Conservation (phyloP, 1,140 invertebrate species). For the Tetranychus cinnabarinus region DNA sequence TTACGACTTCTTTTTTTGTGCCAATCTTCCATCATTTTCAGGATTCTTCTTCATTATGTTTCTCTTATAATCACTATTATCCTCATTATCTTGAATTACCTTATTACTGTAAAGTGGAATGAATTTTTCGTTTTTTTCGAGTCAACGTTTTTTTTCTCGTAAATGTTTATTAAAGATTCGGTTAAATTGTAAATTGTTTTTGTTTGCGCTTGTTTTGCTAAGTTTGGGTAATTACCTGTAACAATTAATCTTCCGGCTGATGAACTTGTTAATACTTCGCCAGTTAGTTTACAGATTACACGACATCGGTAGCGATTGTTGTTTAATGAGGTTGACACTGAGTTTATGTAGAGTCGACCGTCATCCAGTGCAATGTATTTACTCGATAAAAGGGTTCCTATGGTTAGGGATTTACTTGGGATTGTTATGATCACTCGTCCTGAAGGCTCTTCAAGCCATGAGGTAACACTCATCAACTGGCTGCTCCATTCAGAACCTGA, state of each 20-base stretch:
- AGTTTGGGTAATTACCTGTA: conserved; percentile 10
- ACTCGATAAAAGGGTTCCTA: background rate
- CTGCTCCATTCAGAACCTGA: conserved; percentile 47
- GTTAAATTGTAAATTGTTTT: too few species aligned
- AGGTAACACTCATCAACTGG: conserved; percentile 53
- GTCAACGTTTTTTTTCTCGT: too few species aligned
- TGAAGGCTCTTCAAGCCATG: conserved; percentile 28
- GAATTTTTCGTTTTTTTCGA: too few species aligned
- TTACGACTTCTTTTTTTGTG: too few species aligned
- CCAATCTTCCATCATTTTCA: too few species aligned
- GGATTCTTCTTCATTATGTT: background rate
- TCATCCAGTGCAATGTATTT: conserved; percentile 63
- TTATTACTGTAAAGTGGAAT: too few species aligned
- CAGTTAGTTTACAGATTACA: conserved; percentile 15
- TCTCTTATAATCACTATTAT: too few species aligned
- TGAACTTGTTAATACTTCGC: conserved; percentile 11
- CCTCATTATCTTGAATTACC: too few species aligned
- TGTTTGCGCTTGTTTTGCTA: too few species aligned
- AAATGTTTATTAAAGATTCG: too few species aligned
- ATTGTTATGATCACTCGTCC: conserved; percentile 1
- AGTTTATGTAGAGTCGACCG: conserved; percentile 12
- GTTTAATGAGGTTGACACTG: conserved; percentile 10
- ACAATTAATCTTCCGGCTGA: conserved; percentile 13
- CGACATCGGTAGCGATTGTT: conserved; percentile 12
- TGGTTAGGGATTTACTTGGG: conserved; percentile 43